Base-by-base conservation (phyloP, 1,140 invertebrate genomes). In the Drosophila pectinifera region DNA sequence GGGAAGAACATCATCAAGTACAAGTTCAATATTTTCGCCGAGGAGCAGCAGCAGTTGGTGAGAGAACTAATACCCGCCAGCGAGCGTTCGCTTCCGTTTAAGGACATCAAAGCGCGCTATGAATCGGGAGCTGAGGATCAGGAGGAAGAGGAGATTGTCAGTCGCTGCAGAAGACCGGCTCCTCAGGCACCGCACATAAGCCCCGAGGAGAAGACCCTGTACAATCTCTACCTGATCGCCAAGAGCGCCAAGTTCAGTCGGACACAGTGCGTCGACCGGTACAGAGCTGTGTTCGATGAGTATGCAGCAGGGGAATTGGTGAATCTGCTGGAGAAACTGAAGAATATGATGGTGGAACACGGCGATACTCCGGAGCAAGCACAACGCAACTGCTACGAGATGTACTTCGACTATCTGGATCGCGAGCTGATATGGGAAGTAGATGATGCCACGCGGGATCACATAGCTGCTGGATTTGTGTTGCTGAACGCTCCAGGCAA, bases 1-100 rank as follows among this genome's bases (percentile, higher is more conserved):
- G 91, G 91, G 6, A 92, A 92, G 55, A 92, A 92, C 59, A 92
- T 92, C 43, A 92, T 92, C 5, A 92, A 92, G 42, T 92, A 92
- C 41, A 92, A 92, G 69, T 92, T 92, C 54, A 92, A 92, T 53
- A 91, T 92, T 31, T 92, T 92, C 42, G 88, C 83, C 22, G 91
- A 92, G 48, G 91, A 92, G 43, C 91, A 92, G 56, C 88, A 92
- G 46, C 89, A 91, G 46, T 49, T 92, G 13, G 91, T 92, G 1
- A 75, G 77, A 1, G 90, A 92, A 39, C 48, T 92, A 0, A 92
- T 92, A 31, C 91, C 91, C 0, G 70, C 72, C 43, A 89, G 81
- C 31, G 91, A 92, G 58, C 80, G 91, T 2, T 88, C 86, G 3
- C 57, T 83, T 22, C 91, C 90, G 1, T 92, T 92, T 16, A 91